A percentile compares a stretch with the other conserved stretches of the same genome.
Conservation (phyloP, 1,140 invertebrate genomes). For the Lasaia peninsularis region DNA sequence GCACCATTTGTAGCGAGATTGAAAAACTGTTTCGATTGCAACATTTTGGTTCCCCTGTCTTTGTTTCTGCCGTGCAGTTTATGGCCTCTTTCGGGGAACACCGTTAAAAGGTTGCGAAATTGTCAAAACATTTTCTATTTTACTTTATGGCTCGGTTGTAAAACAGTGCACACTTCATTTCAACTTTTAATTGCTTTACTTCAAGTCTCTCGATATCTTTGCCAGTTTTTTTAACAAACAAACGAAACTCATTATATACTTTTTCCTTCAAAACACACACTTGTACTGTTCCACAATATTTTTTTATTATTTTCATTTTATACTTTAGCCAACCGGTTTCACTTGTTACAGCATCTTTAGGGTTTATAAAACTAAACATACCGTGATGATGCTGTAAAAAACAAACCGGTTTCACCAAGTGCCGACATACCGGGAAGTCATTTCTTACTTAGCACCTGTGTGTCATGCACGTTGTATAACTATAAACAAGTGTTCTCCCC, state of each 20-base stretch:
- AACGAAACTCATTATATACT: background rate
- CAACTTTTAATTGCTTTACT: background rate
- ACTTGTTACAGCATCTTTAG: no score
- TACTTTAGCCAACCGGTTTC: no score
- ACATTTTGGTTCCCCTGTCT: constrained; percentile 39
- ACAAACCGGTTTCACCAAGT: no score
- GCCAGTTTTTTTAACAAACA: background rate
- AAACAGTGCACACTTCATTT: constrained; percentile 1
- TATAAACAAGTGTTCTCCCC: no score
- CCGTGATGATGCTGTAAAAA: no score
- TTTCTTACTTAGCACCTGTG: no score
- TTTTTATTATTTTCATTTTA: no score
- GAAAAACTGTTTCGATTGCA: constrained; percentile 66
- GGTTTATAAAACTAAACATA: no score
- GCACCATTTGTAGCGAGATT: constrained; percentile 67
- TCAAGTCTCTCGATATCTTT: background rate
- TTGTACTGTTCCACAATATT: no score
- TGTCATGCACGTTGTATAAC: no score
- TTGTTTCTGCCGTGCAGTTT: constrained; percentile 30
- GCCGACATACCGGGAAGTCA: no score
- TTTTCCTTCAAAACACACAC: background rate
- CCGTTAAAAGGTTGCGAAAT: constrained; percentile 24
- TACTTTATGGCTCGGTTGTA: constrained; percentile 11
- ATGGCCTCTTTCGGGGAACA: constrained; percentile 18
- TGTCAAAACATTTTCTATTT: constrained; percentile 13